Evolutionary conservation across 1,140 invertebrate genomes (phyloP).

Genomic region (Calliphora vicina): DNA sequence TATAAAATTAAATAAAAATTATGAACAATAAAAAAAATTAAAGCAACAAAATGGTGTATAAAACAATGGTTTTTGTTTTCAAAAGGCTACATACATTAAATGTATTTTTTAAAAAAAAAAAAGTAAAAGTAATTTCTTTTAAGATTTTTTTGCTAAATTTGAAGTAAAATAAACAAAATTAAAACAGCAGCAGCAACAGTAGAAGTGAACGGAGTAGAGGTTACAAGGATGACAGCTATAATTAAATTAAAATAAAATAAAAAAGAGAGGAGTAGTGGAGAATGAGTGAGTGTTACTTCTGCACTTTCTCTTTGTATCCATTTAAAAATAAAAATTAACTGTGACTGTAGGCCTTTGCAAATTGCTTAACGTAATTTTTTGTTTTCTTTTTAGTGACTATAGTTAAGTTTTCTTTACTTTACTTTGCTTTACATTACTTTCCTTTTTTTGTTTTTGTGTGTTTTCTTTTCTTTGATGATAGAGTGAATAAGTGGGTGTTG

Average conservation of each 20-base stretch:
- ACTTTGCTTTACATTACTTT: background rate
- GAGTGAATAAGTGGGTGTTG: background rate
- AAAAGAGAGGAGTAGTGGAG: background rate
- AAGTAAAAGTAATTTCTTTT: background rate
- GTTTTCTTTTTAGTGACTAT: background rate
- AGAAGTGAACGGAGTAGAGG: background rate
- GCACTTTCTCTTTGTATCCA: background rate
- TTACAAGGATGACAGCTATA: background rate
- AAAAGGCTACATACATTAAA: background rate
- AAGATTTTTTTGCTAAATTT: too few species aligned
- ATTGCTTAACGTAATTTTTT: slow-evolving; percentile 18
- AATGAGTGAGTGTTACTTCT: too few species aligned
- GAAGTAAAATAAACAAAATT: too few species aligned
- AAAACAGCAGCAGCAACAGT: background rate
- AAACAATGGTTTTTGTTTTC: too few species aligned
- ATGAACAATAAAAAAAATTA: background rate
- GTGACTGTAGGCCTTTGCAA: slow-evolving; percentile 27
- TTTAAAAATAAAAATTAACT: slow-evolving; percentile 4
- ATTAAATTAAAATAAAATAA: too few species aligned
- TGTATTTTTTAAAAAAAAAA: too few species aligned
- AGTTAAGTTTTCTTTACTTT: background rate
- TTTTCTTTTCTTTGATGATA: background rate
- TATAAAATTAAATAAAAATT: background rate
- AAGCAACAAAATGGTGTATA: background rate
- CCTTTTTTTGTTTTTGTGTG: background rate